Evolutionary conservation across 2,113 vertebrate genomes (phyloP), one percentile per base, ranked within the genome.

Genomic region (Gymnobelideus leadbeateri): DNA sequence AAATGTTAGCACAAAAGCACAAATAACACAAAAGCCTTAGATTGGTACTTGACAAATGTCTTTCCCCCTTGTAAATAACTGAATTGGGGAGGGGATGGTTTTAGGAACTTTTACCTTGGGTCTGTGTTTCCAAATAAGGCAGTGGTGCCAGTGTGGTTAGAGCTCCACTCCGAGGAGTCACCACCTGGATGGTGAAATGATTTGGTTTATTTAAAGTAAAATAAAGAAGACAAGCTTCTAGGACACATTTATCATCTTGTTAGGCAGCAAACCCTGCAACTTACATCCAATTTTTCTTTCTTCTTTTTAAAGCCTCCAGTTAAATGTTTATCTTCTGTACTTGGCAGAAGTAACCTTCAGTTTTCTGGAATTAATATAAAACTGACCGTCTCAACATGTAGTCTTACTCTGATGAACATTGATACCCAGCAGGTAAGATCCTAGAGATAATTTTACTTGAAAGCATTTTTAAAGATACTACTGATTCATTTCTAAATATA

Each of bases 321-420:
- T 94, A 99, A 99, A 96, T 99, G 98, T 89, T 97, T 99, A 93
- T 99, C 99, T 97, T 98, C 99, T 52, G 98, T 99, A 95, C 98
- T 99, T 98, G 99, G 99, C 96, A 99, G 99, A 98, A 99, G 99
- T 97, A 99, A 99, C 98, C 99, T 99, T 95, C 99, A 99, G 98
- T 99, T 99, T 98, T 99, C 99, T 89, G 99, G 99, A 43, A 96
- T 98, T 96, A 99, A 98, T 95, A 98, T 99, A 98, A 99, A 99
- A 97, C 98, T 99, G 97, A 99, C 98, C 68, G 98, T 99, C 97
- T 99, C 99, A 92, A 99, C 99, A 19, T 99, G 98, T 97, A 99
- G 99, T 91, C 98, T 99, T 96, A 99, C 98, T 61, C 89, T 99
- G 97, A 98, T 98, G 96, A 98, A 99, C 16, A 97, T 98, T 90